Conservation (phyloP, 2,113 vertebrate species). For the Cynoglossus semilaevis region DNA sequence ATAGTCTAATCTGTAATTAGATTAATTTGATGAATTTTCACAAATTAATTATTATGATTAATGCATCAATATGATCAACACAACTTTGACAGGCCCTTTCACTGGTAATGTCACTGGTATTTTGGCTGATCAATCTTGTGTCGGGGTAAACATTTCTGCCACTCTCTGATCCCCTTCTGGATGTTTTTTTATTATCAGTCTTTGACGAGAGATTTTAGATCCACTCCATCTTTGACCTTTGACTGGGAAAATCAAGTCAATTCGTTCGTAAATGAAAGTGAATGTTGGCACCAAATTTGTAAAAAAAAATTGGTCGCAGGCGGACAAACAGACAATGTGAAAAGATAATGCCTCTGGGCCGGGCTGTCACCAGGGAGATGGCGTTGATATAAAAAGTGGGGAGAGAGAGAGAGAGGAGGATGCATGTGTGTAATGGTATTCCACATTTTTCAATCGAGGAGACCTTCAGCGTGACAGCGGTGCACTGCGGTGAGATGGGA, state of each 20-base stretch:
- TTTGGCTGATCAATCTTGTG: too few species aligned
- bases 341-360: background rate
- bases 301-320: background rate
- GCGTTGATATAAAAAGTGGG: background rate
- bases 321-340: background rate
- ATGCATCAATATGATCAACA: too few species aligned
- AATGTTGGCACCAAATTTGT: background rate
- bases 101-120: too few species aligned
- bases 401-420: background rate
- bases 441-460: slow-evolving; percentile 30
- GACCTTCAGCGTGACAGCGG: slow-evolving; percentile 32
- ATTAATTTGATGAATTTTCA: too few species aligned
- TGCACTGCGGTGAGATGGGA: slow-evolving; percentile 30
- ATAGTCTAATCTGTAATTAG: too few species aligned
- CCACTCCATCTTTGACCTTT: background rate
- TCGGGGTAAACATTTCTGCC: too few species aligned
- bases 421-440: slow-evolving; percentile 21
- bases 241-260: background rate
- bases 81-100: too few species aligned
- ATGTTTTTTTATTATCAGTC: too few species aligned
- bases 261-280: background rate
- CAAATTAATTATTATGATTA: too few species aligned
- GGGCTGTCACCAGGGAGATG: background rate
- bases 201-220: background rate
- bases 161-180: too few species aligned